Evolutionary conservation across 2,113 vertebrate species (phyloP).

Genomic region (Eulemur rufifrons): DNA sequence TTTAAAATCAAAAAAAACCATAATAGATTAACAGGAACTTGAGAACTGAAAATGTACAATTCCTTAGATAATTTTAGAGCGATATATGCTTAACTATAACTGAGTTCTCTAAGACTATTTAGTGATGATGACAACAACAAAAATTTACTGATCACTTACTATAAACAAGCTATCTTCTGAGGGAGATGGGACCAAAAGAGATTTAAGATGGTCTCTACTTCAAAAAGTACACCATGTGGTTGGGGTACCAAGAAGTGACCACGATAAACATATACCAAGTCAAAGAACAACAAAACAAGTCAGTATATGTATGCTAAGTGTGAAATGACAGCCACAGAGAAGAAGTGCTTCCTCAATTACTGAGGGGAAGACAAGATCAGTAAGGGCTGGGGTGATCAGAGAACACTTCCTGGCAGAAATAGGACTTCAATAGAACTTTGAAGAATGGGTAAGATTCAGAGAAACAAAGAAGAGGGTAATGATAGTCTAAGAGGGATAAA

Average conservation of each 20-base stretch:
- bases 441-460: not conserved
- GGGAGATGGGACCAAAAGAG: not conserved
- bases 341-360: not conserved
- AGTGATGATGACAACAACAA: not conserved
- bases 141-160: not conserved
- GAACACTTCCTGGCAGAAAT: not conserved
- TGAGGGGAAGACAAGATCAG: not conserved
- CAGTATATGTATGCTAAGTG: not conserved
- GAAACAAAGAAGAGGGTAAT: not conserved
- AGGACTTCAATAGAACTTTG: not conserved
- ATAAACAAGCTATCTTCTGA: conserved; percentile 27
- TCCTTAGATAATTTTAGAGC: not conserved
- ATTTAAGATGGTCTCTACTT: not conserved
- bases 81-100: not conserved
- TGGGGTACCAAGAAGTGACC: not conserved
- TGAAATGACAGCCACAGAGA: not conserved
- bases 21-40: not conserved
- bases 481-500: not conserved
- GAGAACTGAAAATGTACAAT: not conserved
- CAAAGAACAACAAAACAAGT: not conserved
- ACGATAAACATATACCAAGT: not conserved
- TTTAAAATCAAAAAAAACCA: not conserved
- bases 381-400: not conserved
- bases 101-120: not conserved
- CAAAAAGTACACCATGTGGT: not conserved